Evolutionary conservation across 2,797 vertebrate genomes (phyloP).

Genomic region (Botia almorhae): DNA sequence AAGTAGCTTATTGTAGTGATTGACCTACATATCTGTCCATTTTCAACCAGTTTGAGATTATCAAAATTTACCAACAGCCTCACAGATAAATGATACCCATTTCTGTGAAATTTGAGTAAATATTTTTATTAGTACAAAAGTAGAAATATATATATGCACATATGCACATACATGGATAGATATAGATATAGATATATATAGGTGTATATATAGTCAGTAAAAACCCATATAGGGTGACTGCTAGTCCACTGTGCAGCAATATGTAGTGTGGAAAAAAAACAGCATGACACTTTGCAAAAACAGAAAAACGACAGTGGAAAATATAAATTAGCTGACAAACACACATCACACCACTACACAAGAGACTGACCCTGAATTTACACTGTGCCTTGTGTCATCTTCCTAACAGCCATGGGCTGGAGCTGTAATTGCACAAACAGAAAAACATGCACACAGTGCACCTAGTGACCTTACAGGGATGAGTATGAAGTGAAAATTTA

Average conservation of each 20-base stretch:
- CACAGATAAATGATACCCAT: no score
- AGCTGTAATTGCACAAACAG: conserved; percentile 39
- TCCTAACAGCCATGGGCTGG: conserved; percentile 33
- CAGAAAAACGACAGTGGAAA: background rate
- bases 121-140: background rate
- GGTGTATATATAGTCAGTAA: background rate
- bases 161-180: no score
- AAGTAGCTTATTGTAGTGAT: background rate
- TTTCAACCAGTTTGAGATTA: background rate
- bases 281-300: conserved; percentile 19
- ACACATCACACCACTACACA: background rate
- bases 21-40: background rate
- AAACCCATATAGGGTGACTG: background rate
- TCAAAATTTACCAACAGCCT: background rate
- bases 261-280: background rate
- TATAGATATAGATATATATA: no score
- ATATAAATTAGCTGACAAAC: background rate
- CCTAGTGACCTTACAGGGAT: conserved; percentile 26
- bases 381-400: conserved; percentile 1
- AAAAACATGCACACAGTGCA: background rate
- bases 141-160: no score
- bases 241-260: background rate
- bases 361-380: conserved; percentile 3
- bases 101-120: no score
- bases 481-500: background rate